Conservation (phyloP, 2,888 invertebrate genomes). For the Noctua fimbriata region DNA sequence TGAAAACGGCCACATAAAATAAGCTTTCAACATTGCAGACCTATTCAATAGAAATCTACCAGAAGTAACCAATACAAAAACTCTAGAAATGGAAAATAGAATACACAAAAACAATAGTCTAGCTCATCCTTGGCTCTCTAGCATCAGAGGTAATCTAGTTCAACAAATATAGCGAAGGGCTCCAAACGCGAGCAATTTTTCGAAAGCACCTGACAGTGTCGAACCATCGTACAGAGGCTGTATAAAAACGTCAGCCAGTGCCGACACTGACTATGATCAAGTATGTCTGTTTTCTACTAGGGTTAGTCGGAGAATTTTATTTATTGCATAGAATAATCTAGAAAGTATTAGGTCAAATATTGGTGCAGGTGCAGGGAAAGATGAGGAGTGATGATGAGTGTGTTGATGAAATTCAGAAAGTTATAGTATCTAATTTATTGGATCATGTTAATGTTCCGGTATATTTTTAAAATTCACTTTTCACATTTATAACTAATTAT, state of each 20-base stretch:
- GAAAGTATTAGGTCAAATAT: background rate
- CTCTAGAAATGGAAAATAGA: background rate
- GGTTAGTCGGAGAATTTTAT: conserved; percentile 65
- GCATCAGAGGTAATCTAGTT: conserved; percentile 49
- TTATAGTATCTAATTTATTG: background rate
- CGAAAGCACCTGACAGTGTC: conserved; percentile 81
- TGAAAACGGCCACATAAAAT: background rate
- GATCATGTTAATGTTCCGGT: background rate
- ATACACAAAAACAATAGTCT: conserved; percentile 20
- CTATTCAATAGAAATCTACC: background rate
- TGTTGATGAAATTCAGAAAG: background rate
- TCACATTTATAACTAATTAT: background rate
- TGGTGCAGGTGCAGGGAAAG: background rate
- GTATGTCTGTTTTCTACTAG: conserved; percentile 73
- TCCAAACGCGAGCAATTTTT: conserved; percentile 78
- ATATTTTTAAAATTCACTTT: background rate
- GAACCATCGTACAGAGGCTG: conserved; percentile 78
- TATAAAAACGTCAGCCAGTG: conserved; percentile 84
- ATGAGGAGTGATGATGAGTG: background rate
- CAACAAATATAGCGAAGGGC: conserved; percentile 50
- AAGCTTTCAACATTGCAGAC: background rate
- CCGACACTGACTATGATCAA: conserved; percentile 84
- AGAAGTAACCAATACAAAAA: background rate
- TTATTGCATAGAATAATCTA: background rate
- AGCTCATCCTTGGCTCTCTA: conserved; percentile 2